These are phyloP conservation scores for Hycleus cichorii DNA, from an alignment of 1,140 invertebrate genomes.

Conservation along the genomic window DNA sequence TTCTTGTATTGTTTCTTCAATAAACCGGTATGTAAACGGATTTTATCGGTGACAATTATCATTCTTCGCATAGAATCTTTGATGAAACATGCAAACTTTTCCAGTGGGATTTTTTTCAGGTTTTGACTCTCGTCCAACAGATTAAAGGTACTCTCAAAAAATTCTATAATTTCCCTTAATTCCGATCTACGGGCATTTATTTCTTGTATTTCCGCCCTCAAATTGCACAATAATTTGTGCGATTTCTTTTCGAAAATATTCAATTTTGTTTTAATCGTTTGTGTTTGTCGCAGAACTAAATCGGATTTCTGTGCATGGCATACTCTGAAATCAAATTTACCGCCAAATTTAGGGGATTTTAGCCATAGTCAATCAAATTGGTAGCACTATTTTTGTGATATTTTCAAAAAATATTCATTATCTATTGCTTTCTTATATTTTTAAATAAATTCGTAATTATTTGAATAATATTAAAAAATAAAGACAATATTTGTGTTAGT, in stretches of 20 bases:
- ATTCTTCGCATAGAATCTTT: neutral
- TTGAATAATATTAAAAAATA: no score
- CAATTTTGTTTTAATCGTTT: slow-evolving; percentile 26
- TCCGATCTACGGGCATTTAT: slow-evolving; percentile 30
- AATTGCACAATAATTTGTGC: slow-evolving; percentile 23
- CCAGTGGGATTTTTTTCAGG: slow-evolving; percentile 40
- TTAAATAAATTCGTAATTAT: neutral
- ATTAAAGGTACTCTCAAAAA: slow-evolving; percentile 40
- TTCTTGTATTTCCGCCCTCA: slow-evolving; percentile 40
- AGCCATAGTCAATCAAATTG: neutral
- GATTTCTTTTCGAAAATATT: slow-evolving; percentile 24
- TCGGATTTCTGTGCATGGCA: slow-evolving; percentile 33
- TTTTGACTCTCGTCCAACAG: slow-evolving; percentile 33
- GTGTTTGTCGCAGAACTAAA: slow-evolving; percentile 30
- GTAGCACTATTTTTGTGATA: neutral
- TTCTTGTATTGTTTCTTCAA: no score
- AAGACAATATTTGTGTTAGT: no score
- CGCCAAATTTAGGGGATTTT: no score
- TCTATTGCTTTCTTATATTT: neutral
- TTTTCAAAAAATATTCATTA: neutral
- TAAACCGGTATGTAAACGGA: no score
- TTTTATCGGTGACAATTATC: no score
- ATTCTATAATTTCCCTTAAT: slow-evolving; percentile 27
- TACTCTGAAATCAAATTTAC: neutral
- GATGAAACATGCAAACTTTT: slow-evolving; percentile 41